Evolutionary conservation across 2,113 vertebrate genomes (phyloP).

Genomic region (Perca flavescens): DNA sequence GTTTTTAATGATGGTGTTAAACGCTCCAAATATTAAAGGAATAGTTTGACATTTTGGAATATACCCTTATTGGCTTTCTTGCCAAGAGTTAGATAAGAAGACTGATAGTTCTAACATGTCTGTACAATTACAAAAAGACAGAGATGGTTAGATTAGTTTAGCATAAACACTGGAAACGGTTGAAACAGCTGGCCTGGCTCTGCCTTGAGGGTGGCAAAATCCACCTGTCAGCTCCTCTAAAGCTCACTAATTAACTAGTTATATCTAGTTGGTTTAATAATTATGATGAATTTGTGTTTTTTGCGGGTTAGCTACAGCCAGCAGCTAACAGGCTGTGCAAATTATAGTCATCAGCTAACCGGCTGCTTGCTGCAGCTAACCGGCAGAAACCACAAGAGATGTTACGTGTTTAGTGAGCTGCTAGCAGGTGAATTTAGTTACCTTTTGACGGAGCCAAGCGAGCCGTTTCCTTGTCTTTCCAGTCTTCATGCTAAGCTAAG

Average conservation of each 20-base stretch:
- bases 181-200: neutral
- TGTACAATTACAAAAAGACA: neutral
- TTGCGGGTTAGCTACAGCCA: neutral
- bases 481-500: constrained; percentile 15
- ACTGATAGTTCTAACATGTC: neutral
- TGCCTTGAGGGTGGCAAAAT: neutral
- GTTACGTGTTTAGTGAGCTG: neutral
- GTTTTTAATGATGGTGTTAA: constrained; percentile 7
- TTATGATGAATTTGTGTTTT: too few relatives aligned
- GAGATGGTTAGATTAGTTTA: neutral
- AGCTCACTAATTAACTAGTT: neutral
- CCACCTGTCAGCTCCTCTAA: neutral
- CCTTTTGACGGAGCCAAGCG: neutral
- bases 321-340: neutral
- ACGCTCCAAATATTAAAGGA: constrained; percentile 4
- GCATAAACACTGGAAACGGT: neutral
- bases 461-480: neutral
- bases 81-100: too few relatives aligned
- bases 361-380: neutral
- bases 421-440: neutral
- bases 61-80: neutral
- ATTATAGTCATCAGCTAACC: neutral
- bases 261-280: neutral
- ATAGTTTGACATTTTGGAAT: constrained; percentile 13
- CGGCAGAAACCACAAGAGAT: neutral